These are phyloP conservation scores for Chlorodrepanis virens DNA, from an alignment of 2,113 vertebrate genomes.

Conservation along the genomic window DNA sequence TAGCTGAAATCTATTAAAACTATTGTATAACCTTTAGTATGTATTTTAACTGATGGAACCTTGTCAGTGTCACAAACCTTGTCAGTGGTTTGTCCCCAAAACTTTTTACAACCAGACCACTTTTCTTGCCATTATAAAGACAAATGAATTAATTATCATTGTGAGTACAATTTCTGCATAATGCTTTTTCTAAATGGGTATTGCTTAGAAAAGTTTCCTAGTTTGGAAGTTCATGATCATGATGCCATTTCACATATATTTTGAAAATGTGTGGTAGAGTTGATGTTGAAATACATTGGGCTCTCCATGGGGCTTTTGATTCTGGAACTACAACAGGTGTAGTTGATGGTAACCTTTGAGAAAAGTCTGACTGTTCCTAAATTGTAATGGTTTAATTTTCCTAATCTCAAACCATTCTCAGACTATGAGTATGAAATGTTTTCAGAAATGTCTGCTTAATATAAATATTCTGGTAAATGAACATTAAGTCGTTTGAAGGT, in stretches of 20 bases:
- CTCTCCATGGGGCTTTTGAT: background rate
- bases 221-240: background rate
- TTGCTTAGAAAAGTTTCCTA: background rate
- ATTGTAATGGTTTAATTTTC: background rate
- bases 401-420: background rate
- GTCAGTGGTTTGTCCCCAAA: background rate
- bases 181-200: background rate
- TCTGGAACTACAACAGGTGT: background rate
- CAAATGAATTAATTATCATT: background rate
- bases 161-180: background rate
- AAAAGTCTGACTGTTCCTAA: background rate
- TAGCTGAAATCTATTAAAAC: background rate
- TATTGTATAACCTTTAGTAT: background rate
- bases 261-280: background rate
- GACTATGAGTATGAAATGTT: background rate
- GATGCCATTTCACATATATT: background rate
- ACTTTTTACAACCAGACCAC: background rate
- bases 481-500: background rate
- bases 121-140: constrained; percentile 1
- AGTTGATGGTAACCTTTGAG: background rate
- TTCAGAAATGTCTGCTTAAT: background rate
- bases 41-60: background rate
- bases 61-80: background rate
- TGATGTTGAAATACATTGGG: background rate
- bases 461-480: background rate